phyloP scores from a whole-genome alignment of 1,140 invertebrate species.

The Camponotus floridanus region DNA sequence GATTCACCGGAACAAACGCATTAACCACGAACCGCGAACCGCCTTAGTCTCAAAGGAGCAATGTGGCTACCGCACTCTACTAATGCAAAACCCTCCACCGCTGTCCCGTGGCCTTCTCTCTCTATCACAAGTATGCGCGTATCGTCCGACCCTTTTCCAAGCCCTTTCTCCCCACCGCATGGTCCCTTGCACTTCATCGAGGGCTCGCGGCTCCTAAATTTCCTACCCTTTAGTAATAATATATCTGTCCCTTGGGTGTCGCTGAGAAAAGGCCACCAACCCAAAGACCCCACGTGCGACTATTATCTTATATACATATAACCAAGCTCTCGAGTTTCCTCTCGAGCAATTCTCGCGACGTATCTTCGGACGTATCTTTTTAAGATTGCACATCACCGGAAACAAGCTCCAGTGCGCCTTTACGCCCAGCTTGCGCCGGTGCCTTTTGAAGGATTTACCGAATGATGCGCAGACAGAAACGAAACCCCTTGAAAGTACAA shows the following conservation, averaged over 20 bases:
- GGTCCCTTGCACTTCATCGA: conserved; percentile 75
- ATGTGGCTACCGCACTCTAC: conserved; percentile 66
- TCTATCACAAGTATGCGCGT: conserved; percentile 22
- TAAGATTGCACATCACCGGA: conserved; percentile 50
- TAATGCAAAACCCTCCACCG: conserved; percentile 65
- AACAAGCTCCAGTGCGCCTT: conserved; percentile 41
- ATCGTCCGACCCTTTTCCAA: conserved; percentile 23
- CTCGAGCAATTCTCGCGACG: conserved; percentile 40
- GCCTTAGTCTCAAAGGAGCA: conserved; percentile 72
- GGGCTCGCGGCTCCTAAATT: conserved; percentile 72
- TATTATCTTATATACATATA: conserved; percentile 76
- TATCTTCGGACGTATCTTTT: conserved; percentile 64
- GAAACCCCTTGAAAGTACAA: too few relatives aligned
- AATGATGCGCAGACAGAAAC: conserved; percentile 21
- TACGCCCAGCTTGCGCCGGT: conserved; percentile 19
- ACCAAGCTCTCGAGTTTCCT: conserved; percentile 44
- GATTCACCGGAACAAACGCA: conserved; percentile 69
- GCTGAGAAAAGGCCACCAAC: conserved; percentile 68
- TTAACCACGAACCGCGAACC: conserved; percentile 73
- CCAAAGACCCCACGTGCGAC: conserved; percentile 67
- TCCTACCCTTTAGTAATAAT: conserved; percentile 79
- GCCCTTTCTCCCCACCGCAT: conserved; percentile 59
- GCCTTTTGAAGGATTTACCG: conserved; percentile 46
- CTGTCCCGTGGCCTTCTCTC: conserved; percentile 28
- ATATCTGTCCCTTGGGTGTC: conserved; percentile 78